phyloP scores from a whole-genome alignment of 2,888 invertebrate species.

The Oscheius onirici region DNA sequence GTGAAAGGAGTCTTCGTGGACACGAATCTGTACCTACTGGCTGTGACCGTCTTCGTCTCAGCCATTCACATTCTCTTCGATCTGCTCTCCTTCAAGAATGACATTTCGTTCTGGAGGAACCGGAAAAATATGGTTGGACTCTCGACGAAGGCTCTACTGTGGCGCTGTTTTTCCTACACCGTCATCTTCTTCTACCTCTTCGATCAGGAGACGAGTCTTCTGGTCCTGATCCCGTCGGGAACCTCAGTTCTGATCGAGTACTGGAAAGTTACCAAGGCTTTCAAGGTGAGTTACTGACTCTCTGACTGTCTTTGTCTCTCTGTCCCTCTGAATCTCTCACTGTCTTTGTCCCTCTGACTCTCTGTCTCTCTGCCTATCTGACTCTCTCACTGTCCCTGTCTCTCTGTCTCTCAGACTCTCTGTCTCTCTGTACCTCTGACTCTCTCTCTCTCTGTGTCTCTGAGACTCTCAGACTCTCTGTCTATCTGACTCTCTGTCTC shows the following conservation, averaged over 20 bases:
- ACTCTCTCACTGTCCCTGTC: no score
- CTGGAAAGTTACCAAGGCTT: constrained; percentile 91
- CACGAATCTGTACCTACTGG: constrained; percentile 89
- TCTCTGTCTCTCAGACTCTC: no score
- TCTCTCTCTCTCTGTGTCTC: no score
- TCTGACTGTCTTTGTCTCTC: constrained; percentile 25
- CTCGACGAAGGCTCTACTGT: constrained; percentile 82
- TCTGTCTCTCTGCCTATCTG: no score
- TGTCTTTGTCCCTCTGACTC: no score
- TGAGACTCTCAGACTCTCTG: no score
- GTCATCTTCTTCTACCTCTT: constrained; percentile 90
- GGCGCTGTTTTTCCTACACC: constrained; percentile 91
- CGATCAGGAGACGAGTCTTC: constrained; percentile 89
- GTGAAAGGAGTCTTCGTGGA: constrained; percentile 86
- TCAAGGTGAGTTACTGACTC: constrained; percentile 76
- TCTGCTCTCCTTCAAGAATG: constrained; percentile 96
- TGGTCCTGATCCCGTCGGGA: constrained; percentile 87
- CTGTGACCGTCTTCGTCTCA: constrained; percentile 88
- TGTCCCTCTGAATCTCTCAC: no score
- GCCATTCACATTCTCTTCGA: constrained; percentile 94
- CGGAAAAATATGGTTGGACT: constrained; percentile 86
- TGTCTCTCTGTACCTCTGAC: no score
- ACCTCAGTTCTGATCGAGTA: constrained; percentile 86
- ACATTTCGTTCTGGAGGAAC: constrained; percentile 89
- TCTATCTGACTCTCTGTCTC: no score